Conservation (phyloP, 2,113 vertebrate species). For the Donacobius atricapilla region DNA sequence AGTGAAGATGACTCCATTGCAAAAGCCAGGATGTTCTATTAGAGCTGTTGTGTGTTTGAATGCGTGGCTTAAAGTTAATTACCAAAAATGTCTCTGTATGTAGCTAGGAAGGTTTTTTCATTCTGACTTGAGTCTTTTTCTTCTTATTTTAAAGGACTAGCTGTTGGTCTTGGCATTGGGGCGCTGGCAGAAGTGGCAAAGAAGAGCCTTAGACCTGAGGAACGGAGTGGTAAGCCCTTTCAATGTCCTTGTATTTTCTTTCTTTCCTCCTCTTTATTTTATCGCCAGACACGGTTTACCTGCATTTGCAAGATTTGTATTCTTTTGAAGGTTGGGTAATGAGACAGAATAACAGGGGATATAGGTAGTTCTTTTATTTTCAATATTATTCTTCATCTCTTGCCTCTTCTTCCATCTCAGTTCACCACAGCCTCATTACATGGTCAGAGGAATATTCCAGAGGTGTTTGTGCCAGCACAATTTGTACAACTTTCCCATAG, state of each 20-base stretch:
- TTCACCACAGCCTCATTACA: neutral
- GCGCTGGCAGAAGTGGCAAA: slow-evolving; percentile 95
- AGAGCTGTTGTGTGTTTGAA: neutral
- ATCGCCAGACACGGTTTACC: neutral
- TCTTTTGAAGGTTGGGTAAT: neutral
- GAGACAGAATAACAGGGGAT: neutral
- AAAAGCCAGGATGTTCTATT: neutral
- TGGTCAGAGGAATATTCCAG: neutral
- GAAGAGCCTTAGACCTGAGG: slow-evolving; percentile 86
- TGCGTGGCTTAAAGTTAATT: neutral
- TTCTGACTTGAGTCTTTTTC: neutral
- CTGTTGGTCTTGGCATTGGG: slow-evolving; percentile 92
- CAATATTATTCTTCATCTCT: neutral
- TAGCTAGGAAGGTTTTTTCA: neutral
- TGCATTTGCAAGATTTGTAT: neutral
- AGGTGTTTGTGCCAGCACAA: neutral
- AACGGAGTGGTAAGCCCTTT: slow-evolving; percentile 74
- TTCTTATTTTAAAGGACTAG: slow-evolving; percentile 79
- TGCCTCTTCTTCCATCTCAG: neutral
- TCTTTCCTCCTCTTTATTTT: too few species aligned
- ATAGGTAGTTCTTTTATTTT: neutral
- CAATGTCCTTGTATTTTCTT: neutral
- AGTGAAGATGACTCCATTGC: neutral
- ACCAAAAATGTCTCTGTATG: neutral
- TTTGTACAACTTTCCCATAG: neutral